These are phyloP conservation scores for Hyles euphorbiae DNA, from an alignment of 1,140 invertebrate genomes.

Conservation along the genomic window DNA sequence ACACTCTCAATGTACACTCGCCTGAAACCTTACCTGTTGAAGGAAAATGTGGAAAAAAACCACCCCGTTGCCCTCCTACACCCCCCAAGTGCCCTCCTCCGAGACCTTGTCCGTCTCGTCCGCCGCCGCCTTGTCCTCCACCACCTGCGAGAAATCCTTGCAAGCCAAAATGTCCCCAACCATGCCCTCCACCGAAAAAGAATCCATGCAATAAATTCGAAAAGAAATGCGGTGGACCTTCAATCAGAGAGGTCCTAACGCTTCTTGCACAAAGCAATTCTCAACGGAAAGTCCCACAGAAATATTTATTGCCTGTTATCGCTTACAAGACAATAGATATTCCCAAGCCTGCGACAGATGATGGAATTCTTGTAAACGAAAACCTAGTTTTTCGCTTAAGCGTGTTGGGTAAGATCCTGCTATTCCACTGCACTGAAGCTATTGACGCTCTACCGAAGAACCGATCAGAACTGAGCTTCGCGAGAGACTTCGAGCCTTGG, in stretches of 20 bases:
- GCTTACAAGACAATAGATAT: no score
- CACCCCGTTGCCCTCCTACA: slow-evolving; percentile 16
- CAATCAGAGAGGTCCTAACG: slow-evolving; percentile 12
- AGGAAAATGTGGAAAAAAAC: slow-evolving; percentile 18
- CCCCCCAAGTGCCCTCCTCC: slow-evolving; percentile 18
- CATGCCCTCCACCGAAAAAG: slow-evolving; percentile 17
- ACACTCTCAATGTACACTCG: slow-evolving; percentile 1
- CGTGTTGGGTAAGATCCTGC: not conserved
- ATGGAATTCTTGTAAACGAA: no score
- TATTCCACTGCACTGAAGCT: slow-evolving; percentile 6
- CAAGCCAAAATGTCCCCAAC: slow-evolving; percentile 19
- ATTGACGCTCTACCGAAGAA: not conserved
- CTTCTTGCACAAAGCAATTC: not conserved
- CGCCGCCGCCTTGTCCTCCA: slow-evolving; percentile 6
- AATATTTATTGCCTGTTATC: no score
- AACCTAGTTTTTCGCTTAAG: not conserved
- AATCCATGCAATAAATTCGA: slow-evolving; percentile 18
- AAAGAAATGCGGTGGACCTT: slow-evolving; percentile 1
- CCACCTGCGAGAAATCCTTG: slow-evolving; percentile 27
- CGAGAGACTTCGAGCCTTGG: slow-evolving; percentile 46
- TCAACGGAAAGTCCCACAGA: no score
- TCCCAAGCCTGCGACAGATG: no score
- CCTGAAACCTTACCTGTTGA: slow-evolving; percentile 15
- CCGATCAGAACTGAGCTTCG: slow-evolving; percentile 2
- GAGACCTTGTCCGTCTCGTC: slow-evolving; percentile 10